Base-by-base conservation (phyloP, 2,888 invertebrate species). In the Archips xylosteana region DNA sequence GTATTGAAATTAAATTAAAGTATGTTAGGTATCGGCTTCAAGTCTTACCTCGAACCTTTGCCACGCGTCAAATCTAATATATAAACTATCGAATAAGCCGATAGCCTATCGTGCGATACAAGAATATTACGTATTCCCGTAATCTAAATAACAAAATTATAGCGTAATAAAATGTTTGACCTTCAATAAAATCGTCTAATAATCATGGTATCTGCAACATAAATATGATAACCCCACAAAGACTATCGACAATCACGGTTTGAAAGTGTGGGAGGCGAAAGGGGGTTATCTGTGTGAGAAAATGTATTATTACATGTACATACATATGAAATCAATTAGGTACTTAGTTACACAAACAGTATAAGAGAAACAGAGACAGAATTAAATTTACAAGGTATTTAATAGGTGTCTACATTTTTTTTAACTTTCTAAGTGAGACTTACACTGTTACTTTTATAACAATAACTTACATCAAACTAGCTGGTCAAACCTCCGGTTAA, bases 101-200 rank as follows among this genome's bases (percentile, higher is more conserved):
- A 54, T 9, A 54, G 54, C 23, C 15, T 8, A 54, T 15, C 54
- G 23, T 2, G 15, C 54, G 54, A 54, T 54, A 54, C 2, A 2
- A 23, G 3, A 23, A 23, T 9, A 23, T 54, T 54, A 54, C 54
- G 54, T 54, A 23, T 54, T 54, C 23, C 12, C 3, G 12, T 45
- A 45, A 45, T 45, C 45, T 45, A 23, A 54, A 54, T 54, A 54
- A 23, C 23, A 15, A 23, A 54, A 54, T 54, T 45, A 45, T 45
- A 15, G 54, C 54, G 23, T 54, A 54, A 54, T 54, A 54, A 23
- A 54, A 54, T 54, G 8, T 23, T 54, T 54, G 54, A 54, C 54
- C 54, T 54, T 54, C 54, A 3, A 23, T 54, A 15, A 5, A 54
- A 54, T 54, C 23, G 54, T 54, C 23, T 54, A 54, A 54, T 54